phyloP scores from a whole-genome alignment of 2,797 vertebrate genomes.

The Cichlasoma orientale region DNA sequence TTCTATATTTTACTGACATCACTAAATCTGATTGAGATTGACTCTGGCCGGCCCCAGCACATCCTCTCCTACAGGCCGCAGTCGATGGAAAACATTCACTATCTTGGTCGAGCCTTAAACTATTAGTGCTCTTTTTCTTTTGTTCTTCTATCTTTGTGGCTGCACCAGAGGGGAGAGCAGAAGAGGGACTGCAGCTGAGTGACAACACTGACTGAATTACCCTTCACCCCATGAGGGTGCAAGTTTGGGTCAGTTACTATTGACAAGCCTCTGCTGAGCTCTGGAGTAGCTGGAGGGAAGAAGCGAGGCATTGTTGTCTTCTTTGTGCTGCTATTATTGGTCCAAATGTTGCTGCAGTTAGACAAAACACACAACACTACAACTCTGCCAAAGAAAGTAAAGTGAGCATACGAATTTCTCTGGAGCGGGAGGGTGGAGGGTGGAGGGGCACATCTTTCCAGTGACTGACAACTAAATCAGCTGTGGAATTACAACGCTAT shows the following conservation, averaged over 20 bases:
- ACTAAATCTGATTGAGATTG: conserved; percentile 45
- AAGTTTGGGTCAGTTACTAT: conserved; percentile 77
- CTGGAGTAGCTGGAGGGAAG: conserved; percentile 57
- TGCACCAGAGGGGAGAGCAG: conserved; percentile 53
- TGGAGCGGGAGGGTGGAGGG: background rate
- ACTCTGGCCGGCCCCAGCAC: conserved; percentile 19
- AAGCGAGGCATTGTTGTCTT: conserved; percentile 53
- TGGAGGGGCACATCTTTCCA: conserved; percentile 26
- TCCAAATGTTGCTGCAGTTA: conserved; percentile 47
- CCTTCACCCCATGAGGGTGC: conserved; percentile 68
- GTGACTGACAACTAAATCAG: conserved; percentile 69
- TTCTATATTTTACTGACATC: conserved; percentile 44
- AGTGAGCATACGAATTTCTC: conserved; percentile 34
- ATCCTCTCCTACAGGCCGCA: conserved; percentile 42
- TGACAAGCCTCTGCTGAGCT: conserved; percentile 53
- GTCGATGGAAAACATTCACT: conserved; percentile 58
- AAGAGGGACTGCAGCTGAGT: conserved; percentile 60
- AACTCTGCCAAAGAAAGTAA: conserved; percentile 43
- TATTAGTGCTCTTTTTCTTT: conserved; percentile 53
- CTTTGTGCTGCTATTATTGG: conserved; percentile 39
- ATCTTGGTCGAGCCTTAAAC: conserved; percentile 50
- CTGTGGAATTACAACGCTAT: conserved; percentile 55
- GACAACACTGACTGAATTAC: conserved; percentile 70
- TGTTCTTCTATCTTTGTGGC: conserved; percentile 47
- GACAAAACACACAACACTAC: conserved; percentile 42